These are phyloP conservation scores for Melanerpes formicivorus DNA, from an alignment of 2,113 vertebrate species.

Conservation along the genomic window DNA sequence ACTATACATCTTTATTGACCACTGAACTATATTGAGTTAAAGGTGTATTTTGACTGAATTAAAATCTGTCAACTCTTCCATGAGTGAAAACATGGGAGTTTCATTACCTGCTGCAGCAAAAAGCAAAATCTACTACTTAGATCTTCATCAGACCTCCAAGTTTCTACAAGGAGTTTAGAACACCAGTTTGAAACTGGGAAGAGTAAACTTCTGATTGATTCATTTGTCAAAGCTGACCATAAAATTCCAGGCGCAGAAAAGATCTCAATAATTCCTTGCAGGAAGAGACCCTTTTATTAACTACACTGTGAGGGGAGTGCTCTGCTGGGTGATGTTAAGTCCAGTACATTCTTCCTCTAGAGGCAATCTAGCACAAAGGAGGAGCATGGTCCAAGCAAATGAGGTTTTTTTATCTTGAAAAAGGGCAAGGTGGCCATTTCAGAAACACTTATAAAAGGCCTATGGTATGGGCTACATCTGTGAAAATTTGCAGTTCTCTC, in stretches of 20 bases:
- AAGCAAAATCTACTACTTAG: not conserved
- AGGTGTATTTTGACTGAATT: not conserved
- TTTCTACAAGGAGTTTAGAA: not conserved
- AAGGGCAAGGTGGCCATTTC: not conserved
- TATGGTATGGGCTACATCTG: not conserved
- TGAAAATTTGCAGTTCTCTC: not conserved
- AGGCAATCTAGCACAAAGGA: not conserved
- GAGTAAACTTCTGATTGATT: not conserved
- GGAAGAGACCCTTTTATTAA: not conserved
- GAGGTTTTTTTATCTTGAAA: not conserved
- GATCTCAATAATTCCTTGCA: not conserved
- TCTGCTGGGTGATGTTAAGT: not conserved
- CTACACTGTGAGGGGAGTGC: rapidly evolving
- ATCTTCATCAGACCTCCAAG: not conserved
- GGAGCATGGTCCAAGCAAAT: not conserved
- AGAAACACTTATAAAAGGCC: not conserved
- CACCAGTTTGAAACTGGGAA: not conserved
- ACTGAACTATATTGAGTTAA: not conserved
- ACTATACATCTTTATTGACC: not conserved
- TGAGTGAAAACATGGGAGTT: not conserved
- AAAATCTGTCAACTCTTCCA: not conserved
- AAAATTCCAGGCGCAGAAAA: not conserved
- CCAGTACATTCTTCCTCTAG: not conserved
- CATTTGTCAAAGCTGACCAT: not conserved
- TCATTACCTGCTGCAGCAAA: not conserved